Base-by-base conservation (phyloP, 2,113 vertebrate genomes). In the Festucalex cinctus region DNA sequence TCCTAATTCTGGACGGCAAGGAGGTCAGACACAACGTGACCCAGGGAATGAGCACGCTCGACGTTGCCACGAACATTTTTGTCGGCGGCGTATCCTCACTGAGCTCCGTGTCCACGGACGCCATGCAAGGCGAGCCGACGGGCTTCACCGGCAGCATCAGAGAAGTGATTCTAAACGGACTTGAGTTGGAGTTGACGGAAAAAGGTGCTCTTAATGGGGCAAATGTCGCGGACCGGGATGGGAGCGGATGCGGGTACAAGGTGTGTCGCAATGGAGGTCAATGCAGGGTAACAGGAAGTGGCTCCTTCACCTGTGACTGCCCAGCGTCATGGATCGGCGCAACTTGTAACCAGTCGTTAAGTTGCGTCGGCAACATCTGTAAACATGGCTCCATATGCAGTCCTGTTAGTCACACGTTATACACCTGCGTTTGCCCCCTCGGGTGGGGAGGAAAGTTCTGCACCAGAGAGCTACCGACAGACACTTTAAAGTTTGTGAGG, bases 201-300 rank as follows among this genome's bases (percentile, higher is more conserved):
- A 80, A 4, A 0, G 92, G 92, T 9, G 86, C 93, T 2, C 85
- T 90, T 24, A 76, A 67, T 2, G 94, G 94, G 14, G 90, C 90
- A 28, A 94, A 96, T 0, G 61, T 97, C 2, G 93, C 91, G 0
- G 95, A 97, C 80, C 94, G 93, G 79, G 95, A 96, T 0, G 92
- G 94, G 58, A 95, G 93, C 0, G 68, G 72, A 0, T 96, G 94
- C 10, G 94, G 94, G 24, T 94, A 94, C 36, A 80, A 83, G 1
- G 90, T 93, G n/a, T 96, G 94, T 81, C 77, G 66, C 24, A 94
- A 96, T 2, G 72, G 85, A 0, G 93, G 93, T 22, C 83, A 68
- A 0, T 95, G 94, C 72, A 63, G 39, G 32, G 63, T 86, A 44
- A 65, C 74, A 12, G 79, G 81, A 10, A 61, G 64, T 0, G 71